These are phyloP conservation scores for Pygoscelis antarcticus DNA, from an alignment of 2,113 vertebrate genomes.

Conservation along the genomic window DNA sequence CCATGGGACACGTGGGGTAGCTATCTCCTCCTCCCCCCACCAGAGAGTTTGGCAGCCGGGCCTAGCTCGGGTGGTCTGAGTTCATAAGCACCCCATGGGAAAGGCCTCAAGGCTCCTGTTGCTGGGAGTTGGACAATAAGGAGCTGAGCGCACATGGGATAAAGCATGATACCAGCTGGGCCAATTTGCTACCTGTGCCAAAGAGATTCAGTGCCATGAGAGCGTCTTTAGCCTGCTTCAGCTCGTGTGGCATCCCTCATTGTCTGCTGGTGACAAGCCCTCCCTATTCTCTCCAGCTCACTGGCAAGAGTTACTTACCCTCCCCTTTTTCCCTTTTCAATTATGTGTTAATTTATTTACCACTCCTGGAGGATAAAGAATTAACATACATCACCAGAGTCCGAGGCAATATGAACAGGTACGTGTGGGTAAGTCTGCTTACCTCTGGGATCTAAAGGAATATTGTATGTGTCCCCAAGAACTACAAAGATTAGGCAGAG, in stretches of 20 bases:
- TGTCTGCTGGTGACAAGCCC: conserved; percentile 30
- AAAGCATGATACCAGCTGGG: conserved; percentile 27
- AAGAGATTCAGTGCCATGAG: conserved; percentile 8
- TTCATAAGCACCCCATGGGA: conserved; percentile 23
- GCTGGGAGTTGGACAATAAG: conserved; percentile 48
- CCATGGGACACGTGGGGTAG: background rate
- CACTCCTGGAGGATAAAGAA: background rate
- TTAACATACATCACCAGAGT: conserved; percentile 14
- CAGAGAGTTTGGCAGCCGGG: conserved; percentile 1
- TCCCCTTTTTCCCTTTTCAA: background rate
- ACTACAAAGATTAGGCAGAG: conserved; percentile 87
- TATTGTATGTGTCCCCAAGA: conserved; percentile 99
- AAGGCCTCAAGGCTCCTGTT: conserved; percentile 30
- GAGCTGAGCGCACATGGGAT: background rate
- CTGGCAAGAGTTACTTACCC: conserved; percentile 11
- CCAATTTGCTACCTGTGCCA: conserved; percentile 9
- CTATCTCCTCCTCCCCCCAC: background rate
- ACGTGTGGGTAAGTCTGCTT: conserved; percentile 76
- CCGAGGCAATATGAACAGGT: background rate
- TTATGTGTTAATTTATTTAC: conserved; percentile 29
- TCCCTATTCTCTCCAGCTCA: background rate
- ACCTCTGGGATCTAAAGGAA: conserved; percentile 99
- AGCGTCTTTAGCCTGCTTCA: background rate
- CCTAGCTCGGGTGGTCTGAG: background rate
- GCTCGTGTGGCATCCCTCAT: conserved; percentile 29